Base-by-base conservation (phyloP, 2,797 vertebrate species). In the Sparus aurata region DNA sequence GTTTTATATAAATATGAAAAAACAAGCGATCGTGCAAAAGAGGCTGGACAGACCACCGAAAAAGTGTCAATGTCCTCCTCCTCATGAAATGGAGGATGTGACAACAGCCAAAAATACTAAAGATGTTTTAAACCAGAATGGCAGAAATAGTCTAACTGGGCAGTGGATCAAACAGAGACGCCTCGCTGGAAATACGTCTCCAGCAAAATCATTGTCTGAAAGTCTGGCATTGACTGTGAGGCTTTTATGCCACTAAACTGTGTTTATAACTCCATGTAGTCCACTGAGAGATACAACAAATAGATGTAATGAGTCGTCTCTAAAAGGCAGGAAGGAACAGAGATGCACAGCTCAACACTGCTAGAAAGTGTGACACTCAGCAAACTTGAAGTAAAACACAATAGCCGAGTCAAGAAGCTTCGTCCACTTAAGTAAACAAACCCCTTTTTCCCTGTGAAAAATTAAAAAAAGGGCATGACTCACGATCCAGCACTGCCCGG, bases 401-500 rank as follows among this genome's bases (percentile, higher is more conserved):
- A 74, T 10, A 57, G 49, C 38, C 46, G 11, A 68, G 17, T 83
- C n/a, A 70, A 84, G 57, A 73, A 27, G 34, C 46, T 13, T 52
- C 18, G 47, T 69, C 38, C 22, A 55, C 23, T 83, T 41, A 22
- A 47, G 45, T 63, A 74, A 82, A 89, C 50, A 83, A 74, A 60
- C 27, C 27, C 11, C 27, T 9, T 16, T 16, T 13, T 63, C 30
- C 34, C 62, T 84, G 47, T 45, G 63, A 64, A 54, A 10, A 61
- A 6, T 0, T 55, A 50, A n/a, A 57, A 34, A 23, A 61, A 30
- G 30, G 2, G 50, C 38, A 71, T 69, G 68, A 98, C 98, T 98
- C 92, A 99, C 98, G 97, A 99, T 93, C 96, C 98, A 0, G 96
- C 91, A 16, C 97, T 95, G 0, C 97, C 96, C 0, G 96, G 96